phyloP scores from a whole-genome alignment of 2,113 vertebrate genomes.

The Nothoprocta pentlandii region DNA sequence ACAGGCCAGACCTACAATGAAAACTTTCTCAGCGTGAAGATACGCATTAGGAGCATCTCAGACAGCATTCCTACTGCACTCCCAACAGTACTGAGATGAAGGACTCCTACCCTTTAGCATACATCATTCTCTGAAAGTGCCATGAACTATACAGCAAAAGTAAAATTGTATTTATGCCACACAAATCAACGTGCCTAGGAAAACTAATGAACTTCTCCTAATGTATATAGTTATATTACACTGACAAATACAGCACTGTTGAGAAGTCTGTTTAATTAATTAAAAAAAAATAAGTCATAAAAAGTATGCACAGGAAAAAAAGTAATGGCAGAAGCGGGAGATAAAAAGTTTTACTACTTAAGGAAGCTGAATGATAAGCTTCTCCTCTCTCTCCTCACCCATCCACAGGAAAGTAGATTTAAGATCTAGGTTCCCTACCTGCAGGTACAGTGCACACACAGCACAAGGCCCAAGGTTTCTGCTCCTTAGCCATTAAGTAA shows the following conservation, averaged over 20 bases:
- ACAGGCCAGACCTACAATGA: neutral
- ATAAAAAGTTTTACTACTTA: neutral
- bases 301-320: neutral
- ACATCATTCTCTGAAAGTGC: neutral
- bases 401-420: neutral
- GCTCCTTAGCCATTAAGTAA: neutral
- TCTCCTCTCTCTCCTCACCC: neutral
- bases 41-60: neutral
- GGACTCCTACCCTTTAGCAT: neutral
- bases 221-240: neutral
- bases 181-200: neutral
- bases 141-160: neutral
- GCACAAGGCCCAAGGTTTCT: neutral
- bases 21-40: neutral
- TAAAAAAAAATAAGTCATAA: neutral
- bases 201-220: neutral
- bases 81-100: neutral
- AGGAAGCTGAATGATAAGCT: neutral
- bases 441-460: neutral
- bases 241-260: neutral
- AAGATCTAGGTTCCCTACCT: neutral
- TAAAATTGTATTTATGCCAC: neutral
- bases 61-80: neutral
- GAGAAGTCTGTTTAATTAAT: neutral
- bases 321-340: neutral